phyloP scores from a whole-genome alignment of 2,888 invertebrate species.

The Caenorhabditis sp. region DNA sequence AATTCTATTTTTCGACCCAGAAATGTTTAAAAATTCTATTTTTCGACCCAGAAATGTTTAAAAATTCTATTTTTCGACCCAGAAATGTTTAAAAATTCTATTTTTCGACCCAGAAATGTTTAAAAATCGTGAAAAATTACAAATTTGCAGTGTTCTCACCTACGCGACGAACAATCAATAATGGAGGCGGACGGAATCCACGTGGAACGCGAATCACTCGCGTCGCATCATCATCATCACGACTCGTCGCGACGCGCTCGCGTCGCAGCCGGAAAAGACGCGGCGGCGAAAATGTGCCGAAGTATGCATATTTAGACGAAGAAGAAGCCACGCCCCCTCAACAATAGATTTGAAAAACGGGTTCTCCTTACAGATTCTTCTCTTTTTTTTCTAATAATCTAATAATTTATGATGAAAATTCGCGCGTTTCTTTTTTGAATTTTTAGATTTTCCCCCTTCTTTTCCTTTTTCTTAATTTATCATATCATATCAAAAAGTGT shows the following conservation, averaged over 20 bases:
- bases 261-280: conserved; percentile 1
- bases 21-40: no score
- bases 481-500: no score
- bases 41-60: neutral
- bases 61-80: neutral
- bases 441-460: no score
- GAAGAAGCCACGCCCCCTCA: neutral
- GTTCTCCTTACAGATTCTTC: no score
- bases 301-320: neutral
- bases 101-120: neutral
- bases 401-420: no score
- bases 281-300: neutral
- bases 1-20: no score
- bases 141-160: conserved; percentile 34
- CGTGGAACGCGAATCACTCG: conserved; percentile 28
- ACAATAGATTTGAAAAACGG: no score
- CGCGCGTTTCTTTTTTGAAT: no score
- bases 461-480: no score
- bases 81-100: neutral
- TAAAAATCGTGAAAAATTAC: neutral
- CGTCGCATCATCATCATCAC: conserved; percentile 11
- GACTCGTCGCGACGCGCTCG: conserved; percentile 21
- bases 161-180: conserved; percentile 55
- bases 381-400: no score
- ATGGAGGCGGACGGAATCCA: conserved; percentile 48